phyloP scores from a whole-genome alignment of 1,140 invertebrate species.

The Wiebesia pumilae region DNA sequence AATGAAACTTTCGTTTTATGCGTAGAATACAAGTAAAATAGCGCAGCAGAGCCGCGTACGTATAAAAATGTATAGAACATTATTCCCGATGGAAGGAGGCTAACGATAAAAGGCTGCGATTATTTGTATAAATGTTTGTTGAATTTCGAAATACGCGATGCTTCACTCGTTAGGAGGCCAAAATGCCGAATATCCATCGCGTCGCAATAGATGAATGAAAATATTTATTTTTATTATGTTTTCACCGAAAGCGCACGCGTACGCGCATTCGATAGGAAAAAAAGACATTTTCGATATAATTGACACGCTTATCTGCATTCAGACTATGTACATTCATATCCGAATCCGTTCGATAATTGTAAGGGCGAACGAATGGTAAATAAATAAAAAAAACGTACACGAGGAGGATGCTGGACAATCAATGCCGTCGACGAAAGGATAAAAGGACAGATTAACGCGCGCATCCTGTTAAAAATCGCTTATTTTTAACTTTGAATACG shows the following conservation, averaged over 20 bases:
- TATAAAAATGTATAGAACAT: not conserved
- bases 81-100: not conserved
- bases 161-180: not conserved
- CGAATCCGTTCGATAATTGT: constrained; percentile 18
- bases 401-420: too few relatives aligned
- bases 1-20: not conserved
- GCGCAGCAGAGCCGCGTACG: not conserved
- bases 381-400: not conserved
- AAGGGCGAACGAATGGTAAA: not conserved
- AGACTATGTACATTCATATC: constrained; percentile 28
- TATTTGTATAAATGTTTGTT: not conserved
- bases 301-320: not conserved
- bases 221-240: not conserved
- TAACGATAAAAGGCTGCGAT: not conserved
- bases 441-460: too few relatives aligned
- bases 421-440: too few relatives aligned
- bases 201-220: not conserved
- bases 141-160: not conserved
- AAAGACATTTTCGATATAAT: not conserved
- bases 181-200: not conserved
- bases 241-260: not conserved
- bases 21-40: not conserved
- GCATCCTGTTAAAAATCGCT: too few relatives aligned
- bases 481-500: too few relatives aligned
- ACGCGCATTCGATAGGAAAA: not conserved